Evolutionary conservation across 2,888 invertebrate genomes (phyloP).

Genomic region (Macrophya alboannulata): DNA sequence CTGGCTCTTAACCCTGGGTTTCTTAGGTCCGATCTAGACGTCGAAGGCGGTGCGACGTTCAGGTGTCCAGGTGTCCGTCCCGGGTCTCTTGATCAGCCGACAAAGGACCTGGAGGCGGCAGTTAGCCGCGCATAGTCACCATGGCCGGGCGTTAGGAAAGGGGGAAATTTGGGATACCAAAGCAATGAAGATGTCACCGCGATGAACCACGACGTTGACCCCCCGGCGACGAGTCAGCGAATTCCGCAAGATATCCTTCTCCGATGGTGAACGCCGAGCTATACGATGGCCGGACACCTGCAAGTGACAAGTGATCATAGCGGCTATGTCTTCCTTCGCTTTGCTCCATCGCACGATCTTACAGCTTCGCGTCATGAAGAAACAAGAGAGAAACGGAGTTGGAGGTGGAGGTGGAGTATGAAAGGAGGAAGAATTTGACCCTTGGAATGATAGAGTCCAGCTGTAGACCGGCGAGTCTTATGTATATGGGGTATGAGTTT

Average conservation of each 20-base stretch:
- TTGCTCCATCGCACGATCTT: slow-evolving; percentile 21
- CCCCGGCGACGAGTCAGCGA: slow-evolving; percentile 71
- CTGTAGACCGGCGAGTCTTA: background rate
- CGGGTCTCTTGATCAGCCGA: slow-evolving; percentile 62
- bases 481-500: background rate
- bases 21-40: slow-evolving; percentile 39
- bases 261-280: slow-evolving; percentile 25
- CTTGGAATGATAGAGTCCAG: slow-evolving; percentile 6
- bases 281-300: slow-evolving; percentile 42
- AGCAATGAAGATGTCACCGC: slow-evolving; percentile 72
- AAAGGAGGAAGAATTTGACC: slow-evolving; percentile 26
- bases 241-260: slow-evolving; percentile 66
- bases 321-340: slow-evolving; percentile 9
- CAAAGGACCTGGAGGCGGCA: slow-evolving; percentile 61
- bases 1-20: slow-evolving; percentile 22
- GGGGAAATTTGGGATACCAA: slow-evolving; percentile 40
- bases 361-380: background rate
- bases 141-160: slow-evolving; percentile 15
- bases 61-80: slow-evolving; percentile 62
- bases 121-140: slow-evolving; percentile 46
- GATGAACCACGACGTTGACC: slow-evolving; percentile 67
- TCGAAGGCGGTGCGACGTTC: slow-evolving; percentile 46
- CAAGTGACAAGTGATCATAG: slow-evolving; percentile 49
- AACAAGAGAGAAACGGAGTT: slow-evolving; percentile 25
- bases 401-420: background rate